Base-by-base conservation (phyloP, 2,113 vertebrate species). In the Toxotes chatareus region DNA sequence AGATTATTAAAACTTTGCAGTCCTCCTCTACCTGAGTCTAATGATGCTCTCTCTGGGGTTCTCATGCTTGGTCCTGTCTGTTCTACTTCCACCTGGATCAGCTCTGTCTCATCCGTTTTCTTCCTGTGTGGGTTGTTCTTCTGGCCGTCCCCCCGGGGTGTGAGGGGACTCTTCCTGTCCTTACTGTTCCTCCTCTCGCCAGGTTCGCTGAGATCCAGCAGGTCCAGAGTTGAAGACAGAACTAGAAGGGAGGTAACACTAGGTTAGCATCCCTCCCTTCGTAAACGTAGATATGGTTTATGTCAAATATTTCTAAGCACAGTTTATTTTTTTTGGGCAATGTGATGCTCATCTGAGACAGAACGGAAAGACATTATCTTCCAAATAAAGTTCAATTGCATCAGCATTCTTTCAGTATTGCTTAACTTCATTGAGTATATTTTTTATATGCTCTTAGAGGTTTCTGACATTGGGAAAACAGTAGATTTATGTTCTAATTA, bases 141-240 rank as follows among this genome's bases (percentile, higher is more conserved):
- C 66, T 95, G 91, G 42, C 88, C 62, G 88, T 96, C 95, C 27
- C 83, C 86, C 65, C 93, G 94, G 17, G 92, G 95, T 17, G 95
- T 89, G 81, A 95, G 88, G 17, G 96, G 95, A 69, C 94, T 94
- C 92, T 95, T 97, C 88, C 96, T 97, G 83, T 93, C 95, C 92
- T 97, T 97, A 92, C 94, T 96, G 94, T 96, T 97, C 76, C 94
- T 96, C 91, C 96, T 96, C 79, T 95, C 96, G 16, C 96, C 94
- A 5, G 98, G 98, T 91, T 99, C 98, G 88, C 97, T 99, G 71
- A 99, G 95, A 93, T 99, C 98, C 84, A 99, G 94, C 86, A 99
- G 97, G 94, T 99, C 98, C 94, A 99, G 91, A 72, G 97, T 97
- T 90, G 98, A 94, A 90, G 98, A 98, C 86, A 99, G 91, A 84